Conservation (phyloP, 2,797 vertebrate genomes). For the Sebastes variabilis region DNA sequence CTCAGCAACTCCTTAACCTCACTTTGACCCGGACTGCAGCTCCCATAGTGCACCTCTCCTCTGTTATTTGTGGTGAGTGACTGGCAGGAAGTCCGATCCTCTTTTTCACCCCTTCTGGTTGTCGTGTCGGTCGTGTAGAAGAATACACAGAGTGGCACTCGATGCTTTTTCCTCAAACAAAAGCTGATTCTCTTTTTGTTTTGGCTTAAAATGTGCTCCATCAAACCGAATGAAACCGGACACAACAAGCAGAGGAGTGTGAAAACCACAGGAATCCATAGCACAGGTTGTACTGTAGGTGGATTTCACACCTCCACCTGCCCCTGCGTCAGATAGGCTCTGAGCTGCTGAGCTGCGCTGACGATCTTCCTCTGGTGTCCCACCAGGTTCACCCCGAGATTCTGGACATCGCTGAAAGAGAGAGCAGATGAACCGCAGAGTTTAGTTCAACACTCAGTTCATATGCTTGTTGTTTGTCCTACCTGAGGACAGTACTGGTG, state of each 20-base stretch:
- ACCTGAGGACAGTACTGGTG: background rate
- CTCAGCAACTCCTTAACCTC: slow-evolving; percentile 33
- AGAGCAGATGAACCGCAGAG: slow-evolving; percentile 18
- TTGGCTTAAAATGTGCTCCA: slow-evolving; percentile 45
- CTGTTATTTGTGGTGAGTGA: slow-evolving; percentile 17
- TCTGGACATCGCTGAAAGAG: slow-evolving; percentile 88
- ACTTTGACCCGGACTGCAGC: slow-evolving; percentile 41
- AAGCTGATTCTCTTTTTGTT: slow-evolving; percentile 25
- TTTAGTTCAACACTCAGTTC: background rate
- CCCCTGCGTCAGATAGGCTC: slow-evolving; percentile 81
- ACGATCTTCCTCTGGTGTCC: slow-evolving; percentile 97
- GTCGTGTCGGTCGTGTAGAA: slow-evolving; percentile 34
- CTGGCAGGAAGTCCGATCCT: slow-evolving; percentile 23
- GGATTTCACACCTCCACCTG: slow-evolving; percentile 84
- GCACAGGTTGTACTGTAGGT: slow-evolving; percentile 17
- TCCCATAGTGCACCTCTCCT: slow-evolving; percentile 61
- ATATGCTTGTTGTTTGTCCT: background rate
- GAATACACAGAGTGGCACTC: slow-evolving; percentile 22
- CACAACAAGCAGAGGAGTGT: slow-evolving; percentile 50
- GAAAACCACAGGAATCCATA: slow-evolving; percentile 33
- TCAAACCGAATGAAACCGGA: slow-evolving; percentile 39
- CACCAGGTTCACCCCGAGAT: slow-evolving; percentile 92
- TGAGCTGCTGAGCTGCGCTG: slow-evolving; percentile 91
- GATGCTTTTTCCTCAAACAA: slow-evolving; percentile 6
- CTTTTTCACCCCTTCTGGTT: slow-evolving; percentile 30